A percentile compares a stretch with the other conserved stretches of the same genome.
These are phyloP conservation scores for Leucophenga montana DNA, from an alignment of 2,888 invertebrate genomes.

Conservation along the genomic window DNA sequence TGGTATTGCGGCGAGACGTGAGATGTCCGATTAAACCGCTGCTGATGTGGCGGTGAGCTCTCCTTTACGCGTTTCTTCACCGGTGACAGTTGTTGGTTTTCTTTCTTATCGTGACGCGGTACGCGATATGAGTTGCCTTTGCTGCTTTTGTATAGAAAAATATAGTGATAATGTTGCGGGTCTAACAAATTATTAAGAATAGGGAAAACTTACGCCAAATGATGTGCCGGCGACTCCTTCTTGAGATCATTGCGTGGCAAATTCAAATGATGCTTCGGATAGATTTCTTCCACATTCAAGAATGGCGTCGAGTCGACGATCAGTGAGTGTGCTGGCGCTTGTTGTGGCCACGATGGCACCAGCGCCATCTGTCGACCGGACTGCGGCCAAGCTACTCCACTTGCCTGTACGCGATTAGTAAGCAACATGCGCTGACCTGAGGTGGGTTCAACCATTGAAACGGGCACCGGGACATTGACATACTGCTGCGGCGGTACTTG, in stretches of 20 bases:
- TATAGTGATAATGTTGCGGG: slow-evolving; percentile 28
- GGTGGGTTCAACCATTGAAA: slow-evolving; percentile 92
- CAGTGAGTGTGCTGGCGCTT: slow-evolving; percentile 81
- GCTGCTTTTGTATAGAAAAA: slow-evolving; percentile 51
- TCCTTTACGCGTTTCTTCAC: slow-evolving; percentile 98
- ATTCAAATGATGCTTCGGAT: slow-evolving; percentile 77
- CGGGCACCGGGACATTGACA: slow-evolving; percentile 80
- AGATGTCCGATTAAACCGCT: slow-evolving; percentile 71
- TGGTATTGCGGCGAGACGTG: slow-evolving; percentile 73
- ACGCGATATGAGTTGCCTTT: slow-evolving; percentile 73
- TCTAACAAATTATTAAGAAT: slow-evolving; percentile 29
- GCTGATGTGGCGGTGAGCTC: slow-evolving; percentile 87
- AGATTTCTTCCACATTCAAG: slow-evolving; percentile 77
- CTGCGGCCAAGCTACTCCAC: slow-evolving; percentile 73
- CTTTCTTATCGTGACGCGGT: slow-evolving; percentile 82
- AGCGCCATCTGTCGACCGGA: slow-evolving; percentile 83
- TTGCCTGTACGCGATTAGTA: slow-evolving; percentile 75
- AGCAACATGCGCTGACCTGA: slow-evolving; percentile 86
- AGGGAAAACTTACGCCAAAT: slow-evolving; percentile 70
- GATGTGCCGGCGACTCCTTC: slow-evolving; percentile 75
- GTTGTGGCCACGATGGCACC: slow-evolving; percentile 89
- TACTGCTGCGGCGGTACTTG: slow-evolving; percentile 87
- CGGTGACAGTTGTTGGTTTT: slow-evolving; percentile 92
- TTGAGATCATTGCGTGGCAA: slow-evolving; percentile 77
- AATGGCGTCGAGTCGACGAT: slow-evolving; percentile 85